Evolutionary conservation across 2,113 vertebrate species (phyloP).

Genomic region (Todiramphus saurophagus): DNA sequence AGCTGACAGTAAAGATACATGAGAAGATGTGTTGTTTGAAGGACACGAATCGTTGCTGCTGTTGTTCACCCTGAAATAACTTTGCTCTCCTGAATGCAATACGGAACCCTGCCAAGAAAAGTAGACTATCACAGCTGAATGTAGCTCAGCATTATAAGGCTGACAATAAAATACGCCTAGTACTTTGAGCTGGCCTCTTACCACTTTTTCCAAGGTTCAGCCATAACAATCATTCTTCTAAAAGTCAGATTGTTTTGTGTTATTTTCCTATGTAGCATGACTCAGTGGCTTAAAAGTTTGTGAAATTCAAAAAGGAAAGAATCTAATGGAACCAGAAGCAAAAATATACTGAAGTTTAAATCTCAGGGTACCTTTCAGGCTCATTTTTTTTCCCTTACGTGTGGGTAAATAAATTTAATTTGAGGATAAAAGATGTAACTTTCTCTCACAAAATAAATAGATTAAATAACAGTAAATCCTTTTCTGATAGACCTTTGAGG

Average conservation of each 20-base stretch:
- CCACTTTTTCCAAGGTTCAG: neutral
- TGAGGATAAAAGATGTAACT: neutral
- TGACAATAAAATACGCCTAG: neutral
- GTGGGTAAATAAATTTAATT: neutral
- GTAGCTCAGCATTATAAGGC: neutral
- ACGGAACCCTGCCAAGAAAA: conserved; percentile 47
- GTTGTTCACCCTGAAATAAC: conserved; percentile 49
- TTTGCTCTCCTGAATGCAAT: conserved; percentile 53
- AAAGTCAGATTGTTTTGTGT: conserved; percentile 7
- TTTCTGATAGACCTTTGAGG: neutral
- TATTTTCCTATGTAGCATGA: neutral
- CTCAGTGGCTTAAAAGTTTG: conserved; percentile 2
- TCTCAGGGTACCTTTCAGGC: neutral
- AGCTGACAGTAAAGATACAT: conserved; percentile 46
- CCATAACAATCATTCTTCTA: neutral
- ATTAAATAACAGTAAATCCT: neutral
- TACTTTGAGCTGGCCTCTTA: neutral
- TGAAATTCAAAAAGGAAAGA: conserved; percentile 26
- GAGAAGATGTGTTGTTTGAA: conserved; percentile 28
- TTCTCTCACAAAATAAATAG: neutral
- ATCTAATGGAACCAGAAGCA: neutral
- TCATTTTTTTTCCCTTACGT: neutral
- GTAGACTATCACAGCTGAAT: neutral
- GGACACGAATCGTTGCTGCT: conserved; percentile 45
- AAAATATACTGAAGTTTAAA: conserved; percentile 22